These are phyloP conservation scores for Holotrichia oblita DNA, from an alignment of 1,140 invertebrate species.

Conservation along the genomic window DNA sequence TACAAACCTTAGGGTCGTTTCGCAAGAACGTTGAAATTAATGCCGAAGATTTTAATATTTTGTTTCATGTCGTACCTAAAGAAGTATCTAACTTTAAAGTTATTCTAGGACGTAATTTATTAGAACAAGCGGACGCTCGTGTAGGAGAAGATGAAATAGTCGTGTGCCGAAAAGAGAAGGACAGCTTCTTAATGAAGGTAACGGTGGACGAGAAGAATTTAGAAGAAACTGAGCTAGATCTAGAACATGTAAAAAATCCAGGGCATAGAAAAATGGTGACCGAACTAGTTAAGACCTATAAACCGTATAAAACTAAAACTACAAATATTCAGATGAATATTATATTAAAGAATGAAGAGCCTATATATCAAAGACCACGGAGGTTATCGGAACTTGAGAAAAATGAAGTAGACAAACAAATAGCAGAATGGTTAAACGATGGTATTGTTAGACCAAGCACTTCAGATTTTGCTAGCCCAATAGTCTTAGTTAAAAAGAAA, in stretches of 20 bases:
- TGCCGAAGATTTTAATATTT: not conserved
- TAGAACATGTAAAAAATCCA: constrained; percentile 15
- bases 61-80: constrained; percentile 5
- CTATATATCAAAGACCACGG: too few relatives aligned
- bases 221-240: not conserved
- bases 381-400: too few relatives aligned
- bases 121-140: not conserved
- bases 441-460: too few relatives aligned
- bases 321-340: constrained; percentile 46
- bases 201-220: not conserved
- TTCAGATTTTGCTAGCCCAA: too few relatives aligned
- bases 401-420: too few relatives aligned
- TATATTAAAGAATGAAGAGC: too few relatives aligned
- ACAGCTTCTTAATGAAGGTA: constrained; percentile 19
- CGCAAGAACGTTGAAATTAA: not conserved
- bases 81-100: not conserved
- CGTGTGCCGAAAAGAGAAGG: not conserved
- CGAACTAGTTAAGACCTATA: constrained; percentile 42
- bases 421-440: too few relatives aligned
- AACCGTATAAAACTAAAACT: constrained; percentile 41
- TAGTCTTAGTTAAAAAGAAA: too few relatives aligned
- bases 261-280: constrained; percentile 38
- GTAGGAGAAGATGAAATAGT: constrained; percentile 5
- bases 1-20: constrained; percentile 13
- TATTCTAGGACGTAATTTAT: not conserved